A percentile compares a stretch with the other conserved stretches of the same genome.
These are phyloP conservation scores for Brenthis daphne DNA, from an alignment of 2,888 invertebrate species.

Conservation along the genomic window DNA sequence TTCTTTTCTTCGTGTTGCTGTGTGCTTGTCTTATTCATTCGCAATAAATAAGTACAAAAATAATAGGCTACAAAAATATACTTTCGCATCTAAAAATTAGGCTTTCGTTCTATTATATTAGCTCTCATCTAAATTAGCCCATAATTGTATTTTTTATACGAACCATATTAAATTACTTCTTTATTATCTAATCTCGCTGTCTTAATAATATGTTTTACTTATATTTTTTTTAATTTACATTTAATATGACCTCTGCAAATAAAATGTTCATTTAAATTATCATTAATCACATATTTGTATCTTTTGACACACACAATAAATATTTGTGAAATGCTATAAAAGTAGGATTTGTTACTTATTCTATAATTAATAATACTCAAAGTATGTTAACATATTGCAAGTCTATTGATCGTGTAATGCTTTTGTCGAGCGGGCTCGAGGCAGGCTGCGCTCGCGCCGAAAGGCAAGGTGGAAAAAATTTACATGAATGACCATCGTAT, in stretches of 20 bases:
- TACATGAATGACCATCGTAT: constrained; percentile 68
- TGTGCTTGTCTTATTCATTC: too few relatives aligned
- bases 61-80: too few relatives aligned
- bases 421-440: constrained; percentile 62
- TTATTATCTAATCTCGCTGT: too few relatives aligned
- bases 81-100: too few relatives aligned
- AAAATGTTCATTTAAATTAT: constrained; percentile 2
- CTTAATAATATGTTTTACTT: not conserved
- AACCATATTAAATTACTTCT: too few relatives aligned
- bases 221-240: not conserved
- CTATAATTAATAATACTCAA: constrained; percentile 50
- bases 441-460: constrained; percentile 53
- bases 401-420: constrained; percentile 57
- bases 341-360: constrained; percentile 30
- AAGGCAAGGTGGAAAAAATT: constrained; percentile 66
- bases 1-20: too few relatives aligned
- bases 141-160: too few relatives aligned
- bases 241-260: not conserved
- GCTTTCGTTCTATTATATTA: too few relatives aligned
- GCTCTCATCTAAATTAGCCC: too few relatives aligned
- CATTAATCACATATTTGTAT: constrained; percentile 16
- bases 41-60: too few relatives aligned
- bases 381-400: constrained; percentile 39
- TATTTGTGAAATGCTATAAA: constrained; percentile 11
- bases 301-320: constrained; percentile 23